A percentile compares a stretch with the other conserved stretches of the same genome.
These are phyloP conservation scores for Passerina amoena DNA, from an alignment of 2,113 vertebrate species.

Conservation along the genomic window DNA sequence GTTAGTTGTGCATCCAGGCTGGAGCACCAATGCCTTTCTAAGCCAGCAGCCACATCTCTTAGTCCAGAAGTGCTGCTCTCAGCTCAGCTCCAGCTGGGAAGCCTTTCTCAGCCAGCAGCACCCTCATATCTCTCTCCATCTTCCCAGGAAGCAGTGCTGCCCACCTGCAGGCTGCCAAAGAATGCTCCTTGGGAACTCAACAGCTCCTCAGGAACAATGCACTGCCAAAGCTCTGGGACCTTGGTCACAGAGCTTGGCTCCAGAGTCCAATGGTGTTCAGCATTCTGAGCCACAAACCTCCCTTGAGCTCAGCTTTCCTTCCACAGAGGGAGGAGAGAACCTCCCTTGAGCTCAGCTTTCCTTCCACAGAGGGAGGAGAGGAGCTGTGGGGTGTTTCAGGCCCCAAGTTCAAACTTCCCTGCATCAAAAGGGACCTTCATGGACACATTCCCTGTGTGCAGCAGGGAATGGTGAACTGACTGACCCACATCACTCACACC, in stretches of 20 bases:
- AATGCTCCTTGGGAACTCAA: background rate
- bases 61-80: background rate
- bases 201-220: background rate
- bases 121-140: background rate
- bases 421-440: background rate
- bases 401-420: background rate
- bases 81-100: background rate
- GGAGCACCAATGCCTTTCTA: background rate
- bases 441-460: background rate
- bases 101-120: background rate
- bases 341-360: background rate
- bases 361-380: background rate
- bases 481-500: background rate
- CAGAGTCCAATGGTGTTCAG: background rate
- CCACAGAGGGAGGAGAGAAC: background rate
- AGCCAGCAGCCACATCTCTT: background rate
- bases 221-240: background rate
- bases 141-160: background rate
- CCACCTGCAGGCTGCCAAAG: background rate
- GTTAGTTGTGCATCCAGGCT: background rate
- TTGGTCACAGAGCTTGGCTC: background rate
- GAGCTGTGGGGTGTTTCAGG: background rate
- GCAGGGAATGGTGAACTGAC: background rate
- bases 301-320: background rate
- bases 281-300: background rate